Evolutionary conservation across 2,888 invertebrate species (phyloP).

Genomic region (Aphidoletes aphidimyza): DNA sequence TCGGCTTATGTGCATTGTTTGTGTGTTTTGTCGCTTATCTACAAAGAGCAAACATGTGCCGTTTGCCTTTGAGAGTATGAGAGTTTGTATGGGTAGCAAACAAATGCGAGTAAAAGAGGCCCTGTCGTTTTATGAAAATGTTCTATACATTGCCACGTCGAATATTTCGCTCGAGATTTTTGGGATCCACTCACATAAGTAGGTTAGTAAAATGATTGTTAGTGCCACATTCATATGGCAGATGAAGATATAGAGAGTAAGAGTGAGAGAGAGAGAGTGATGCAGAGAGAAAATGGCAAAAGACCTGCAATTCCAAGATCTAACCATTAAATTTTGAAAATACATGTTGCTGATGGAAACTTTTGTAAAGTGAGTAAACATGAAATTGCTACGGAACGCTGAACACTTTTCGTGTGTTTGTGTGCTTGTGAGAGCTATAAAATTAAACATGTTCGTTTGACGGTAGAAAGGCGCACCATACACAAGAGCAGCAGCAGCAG

Average conservation of each 20-base stretch:
- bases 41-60: conserved; percentile 38
- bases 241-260: background rate
- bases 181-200: background rate
- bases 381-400: background rate
- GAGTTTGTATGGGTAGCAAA: too few relatives aligned
- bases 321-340: conserved; percentile 31
- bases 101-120: background rate
- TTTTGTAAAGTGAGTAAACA: background rate
- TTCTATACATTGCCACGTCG: background rate
- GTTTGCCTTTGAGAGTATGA: background rate
- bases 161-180: conserved; percentile 7
- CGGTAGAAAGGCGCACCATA: background rate
- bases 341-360: conserved; percentile 27
- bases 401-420: too few relatives aligned
- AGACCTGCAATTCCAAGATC: background rate
- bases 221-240: background rate
- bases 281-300: background rate
- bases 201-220: conserved; percentile 19
- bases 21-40: conserved; percentile 51
- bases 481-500: background rate
- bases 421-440: background rate
- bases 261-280: background rate
- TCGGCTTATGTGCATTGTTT: conserved; percentile 46
- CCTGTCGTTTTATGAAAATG: conserved; percentile 32
- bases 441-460: conserved; percentile 11